phyloP scores from a whole-genome alignment of 2,888 invertebrate genomes.

The Erebia aethiops region DNA sequence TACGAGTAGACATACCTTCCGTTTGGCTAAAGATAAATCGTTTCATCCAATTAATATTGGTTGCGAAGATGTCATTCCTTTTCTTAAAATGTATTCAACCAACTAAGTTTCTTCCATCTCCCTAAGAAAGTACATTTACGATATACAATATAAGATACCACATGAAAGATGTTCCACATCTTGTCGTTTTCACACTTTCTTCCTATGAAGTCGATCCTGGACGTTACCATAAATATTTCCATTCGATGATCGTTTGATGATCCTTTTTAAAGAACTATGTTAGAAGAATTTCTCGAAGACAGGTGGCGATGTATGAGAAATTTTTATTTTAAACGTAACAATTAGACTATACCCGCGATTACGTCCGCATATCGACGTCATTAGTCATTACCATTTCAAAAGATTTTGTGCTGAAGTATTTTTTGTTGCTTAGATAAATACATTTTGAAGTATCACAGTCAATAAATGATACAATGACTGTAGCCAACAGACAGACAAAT shows the following conservation, averaged over 20 bases:
- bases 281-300: not conserved
- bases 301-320: not conserved
- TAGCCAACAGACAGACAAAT: not conserved
- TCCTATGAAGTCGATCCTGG: not conserved
- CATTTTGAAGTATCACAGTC: too few species aligned
- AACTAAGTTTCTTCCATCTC: not conserved
- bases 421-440: too few species aligned
- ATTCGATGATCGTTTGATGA: not conserved
- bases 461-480: not conserved
- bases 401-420: not conserved
- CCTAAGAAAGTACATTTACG: not conserved
- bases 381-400: not conserved
- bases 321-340: not conserved
- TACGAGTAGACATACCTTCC: not conserved
- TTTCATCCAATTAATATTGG: not conserved
- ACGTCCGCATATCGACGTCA: not conserved
- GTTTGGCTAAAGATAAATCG: not conserved
- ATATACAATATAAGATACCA: not conserved
- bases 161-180: not conserved
- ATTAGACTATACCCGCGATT: constrained; percentile 6
- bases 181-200: not conserved
- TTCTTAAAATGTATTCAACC: not conserved
- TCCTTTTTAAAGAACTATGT: not conserved
- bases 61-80: not conserved
- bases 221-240: not conserved